Evolutionary conservation across 2,888 invertebrate genomes (phyloP), one percentile per base, ranked within the genome.

Genomic region (Oegoconia quadripuncta): DNA sequence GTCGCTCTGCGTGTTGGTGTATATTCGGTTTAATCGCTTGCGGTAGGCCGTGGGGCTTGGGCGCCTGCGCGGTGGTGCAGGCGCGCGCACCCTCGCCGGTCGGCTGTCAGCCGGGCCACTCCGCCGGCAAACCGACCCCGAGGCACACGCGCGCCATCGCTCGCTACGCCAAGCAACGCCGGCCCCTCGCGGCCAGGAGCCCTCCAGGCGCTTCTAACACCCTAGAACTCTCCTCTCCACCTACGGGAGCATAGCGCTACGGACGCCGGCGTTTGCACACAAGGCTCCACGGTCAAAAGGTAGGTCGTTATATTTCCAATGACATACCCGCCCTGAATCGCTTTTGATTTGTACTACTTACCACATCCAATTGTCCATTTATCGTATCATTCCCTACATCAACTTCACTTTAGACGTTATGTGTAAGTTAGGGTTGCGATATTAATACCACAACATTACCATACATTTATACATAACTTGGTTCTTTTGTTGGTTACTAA

Each of bases 131-230:
- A 72, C 74, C 74, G 75, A 75, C 70, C 74, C 65, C 71, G 67
- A 75, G 74, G 64, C 64, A 81, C 74, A 79, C 83, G 80, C 78
- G 73, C 75, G 72, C 68, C 63, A 61, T 65, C 74, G 77, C 73
- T 71, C 78, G 76, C 79, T 62, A 64, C 70, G 71, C 75, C 70
- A 59, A 78, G 79, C 79, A 77, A 81, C 83, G 80, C 84, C 83
- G 83, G 86, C 84, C 86, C 81, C 65, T 74, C 58, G 82, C 79
- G 83, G 82, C 84, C 79, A 68, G 82, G 74, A 81, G 82, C 82
- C 80, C 79, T 74, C 66, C 68, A 67, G 79, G 79, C 74, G 78
- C 80, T 70, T 77, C 77, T 64, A 64, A 62, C 68, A 73, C 65
- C 70, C 64, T 52, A 52, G 49, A 57, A 59, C 51, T 48, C 64